phyloP scores from a whole-genome alignment of 2,113 vertebrate genomes.

The Actinemys pallida region DNA sequence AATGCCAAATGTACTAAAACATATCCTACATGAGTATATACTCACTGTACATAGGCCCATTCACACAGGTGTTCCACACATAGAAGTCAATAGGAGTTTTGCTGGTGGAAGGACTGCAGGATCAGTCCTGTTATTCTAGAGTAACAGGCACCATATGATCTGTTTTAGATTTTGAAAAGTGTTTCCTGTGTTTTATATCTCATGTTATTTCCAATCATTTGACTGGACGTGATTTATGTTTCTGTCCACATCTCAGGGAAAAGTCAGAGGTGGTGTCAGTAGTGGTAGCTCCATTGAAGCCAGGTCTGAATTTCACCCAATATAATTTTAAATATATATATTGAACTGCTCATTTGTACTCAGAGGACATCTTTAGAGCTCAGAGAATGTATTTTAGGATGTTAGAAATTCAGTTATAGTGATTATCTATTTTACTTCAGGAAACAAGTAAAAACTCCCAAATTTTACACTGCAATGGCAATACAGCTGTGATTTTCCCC shows the following conservation, averaged over 20 bases:
- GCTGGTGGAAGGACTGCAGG: background rate
- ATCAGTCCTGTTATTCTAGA: background rate
- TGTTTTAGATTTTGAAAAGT: background rate
- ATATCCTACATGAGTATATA: accelerated
- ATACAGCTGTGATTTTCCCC: background rate
- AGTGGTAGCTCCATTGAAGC: background rate
- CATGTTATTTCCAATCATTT: background rate
- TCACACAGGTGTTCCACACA: background rate
- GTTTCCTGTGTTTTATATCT: background rate
- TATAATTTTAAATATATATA: background rate
- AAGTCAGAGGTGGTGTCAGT: background rate
- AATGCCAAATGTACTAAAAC: background rate
- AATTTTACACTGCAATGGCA: background rate
- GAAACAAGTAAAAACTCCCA: background rate
- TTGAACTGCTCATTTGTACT: background rate
- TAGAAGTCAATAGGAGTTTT: background rate
- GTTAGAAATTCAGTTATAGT: background rate
- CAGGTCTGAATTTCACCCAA: background rate
- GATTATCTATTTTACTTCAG: background rate
- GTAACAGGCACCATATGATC: background rate
- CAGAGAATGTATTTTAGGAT: background rate
- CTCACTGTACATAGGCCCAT: background rate
- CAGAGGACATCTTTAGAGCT: background rate
- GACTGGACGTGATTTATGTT: background rate
- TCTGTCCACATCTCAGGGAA: background rate